Conservation (phyloP, 2,113 vertebrate species). For the Ictalurus furcatus region DNA sequence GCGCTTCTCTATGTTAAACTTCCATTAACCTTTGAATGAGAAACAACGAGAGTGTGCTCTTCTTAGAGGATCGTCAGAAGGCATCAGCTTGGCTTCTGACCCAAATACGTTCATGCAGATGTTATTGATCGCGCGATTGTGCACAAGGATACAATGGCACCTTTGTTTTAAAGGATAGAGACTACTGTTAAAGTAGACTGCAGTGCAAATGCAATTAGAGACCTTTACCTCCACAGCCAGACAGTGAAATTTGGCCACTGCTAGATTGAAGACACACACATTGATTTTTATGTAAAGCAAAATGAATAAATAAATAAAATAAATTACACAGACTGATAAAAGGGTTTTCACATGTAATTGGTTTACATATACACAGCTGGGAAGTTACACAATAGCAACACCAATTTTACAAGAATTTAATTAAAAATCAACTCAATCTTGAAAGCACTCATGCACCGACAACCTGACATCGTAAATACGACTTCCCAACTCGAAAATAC, state of each 20-base stretch:
- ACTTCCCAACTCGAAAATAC: no score
- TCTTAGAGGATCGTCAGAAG: background rate
- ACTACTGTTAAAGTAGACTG: background rate
- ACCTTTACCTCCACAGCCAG: background rate
- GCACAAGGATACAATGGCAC: background rate
- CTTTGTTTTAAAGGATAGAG: background rate
- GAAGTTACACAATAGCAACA: background rate
- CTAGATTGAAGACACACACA: background rate
- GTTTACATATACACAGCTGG: background rate
- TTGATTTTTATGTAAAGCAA: background rate
- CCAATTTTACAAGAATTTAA: background rate
- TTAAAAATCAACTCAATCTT: background rate
- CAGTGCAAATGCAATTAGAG: background rate
- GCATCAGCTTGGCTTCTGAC: background rate
- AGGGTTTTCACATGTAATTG: background rate
- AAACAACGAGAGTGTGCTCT: background rate
- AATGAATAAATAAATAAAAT: background rate
- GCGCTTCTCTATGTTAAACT: background rate
- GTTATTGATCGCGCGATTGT: background rate
- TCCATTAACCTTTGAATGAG: background rate
- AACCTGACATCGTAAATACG: no score
- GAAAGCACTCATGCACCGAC: background rate
- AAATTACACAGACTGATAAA: background rate
- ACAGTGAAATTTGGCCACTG: background rate
- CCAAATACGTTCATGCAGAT: background rate